These are phyloP conservation scores for Drosophila mojavensis DNA, from an alignment of 1,140 invertebrate genomes.

Conservation along the genomic window DNA sequence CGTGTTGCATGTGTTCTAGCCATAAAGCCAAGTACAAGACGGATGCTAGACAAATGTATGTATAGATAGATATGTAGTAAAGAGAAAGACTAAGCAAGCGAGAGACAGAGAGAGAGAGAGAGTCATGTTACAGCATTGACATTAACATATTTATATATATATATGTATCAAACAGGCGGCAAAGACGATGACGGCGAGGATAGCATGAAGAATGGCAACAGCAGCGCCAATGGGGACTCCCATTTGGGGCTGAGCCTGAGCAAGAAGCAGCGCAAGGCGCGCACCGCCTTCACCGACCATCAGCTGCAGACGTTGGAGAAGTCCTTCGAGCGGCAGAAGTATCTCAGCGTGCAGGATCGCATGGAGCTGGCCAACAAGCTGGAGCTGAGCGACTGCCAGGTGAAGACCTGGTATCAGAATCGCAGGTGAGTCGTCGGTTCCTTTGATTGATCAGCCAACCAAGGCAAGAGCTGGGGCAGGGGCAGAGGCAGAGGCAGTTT, in stretches of 20 bases:
- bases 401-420: slow-evolving; percentile 99
- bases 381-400: slow-evolving; percentile 98
- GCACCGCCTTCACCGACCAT: slow-evolving; percentile 99
- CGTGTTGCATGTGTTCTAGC: slow-evolving; percentile 63
- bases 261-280: slow-evolving; percentile 98
- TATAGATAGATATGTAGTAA: neutral
- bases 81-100: too few relatives aligned
- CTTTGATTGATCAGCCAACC: slow-evolving; percentile 86
- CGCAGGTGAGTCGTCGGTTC: slow-evolving; percentile 85
- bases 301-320: slow-evolving; percentile 98
- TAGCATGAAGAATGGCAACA: slow-evolving; percentile 69
- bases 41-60: neutral
- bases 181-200: slow-evolving; percentile 83
- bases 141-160: neutral
- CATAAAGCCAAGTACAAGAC: slow-evolving; percentile 45
- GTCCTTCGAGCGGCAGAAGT: slow-evolving; percentile 99
- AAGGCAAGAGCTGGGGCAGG: neutral
- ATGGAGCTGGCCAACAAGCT: slow-evolving; percentile 99
- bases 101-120: neutral
- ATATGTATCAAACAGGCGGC: slow-evolving; percentile 56
- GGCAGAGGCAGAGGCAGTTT: neutral
- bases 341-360: slow-evolving; percentile 98
- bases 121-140: neutral
- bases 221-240: slow-evolving; percentile 64
- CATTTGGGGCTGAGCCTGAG: slow-evolving; percentile 86